Base-by-base conservation (phyloP, 2,113 vertebrate genomes). In the Odontophorus gujanensis region DNA sequence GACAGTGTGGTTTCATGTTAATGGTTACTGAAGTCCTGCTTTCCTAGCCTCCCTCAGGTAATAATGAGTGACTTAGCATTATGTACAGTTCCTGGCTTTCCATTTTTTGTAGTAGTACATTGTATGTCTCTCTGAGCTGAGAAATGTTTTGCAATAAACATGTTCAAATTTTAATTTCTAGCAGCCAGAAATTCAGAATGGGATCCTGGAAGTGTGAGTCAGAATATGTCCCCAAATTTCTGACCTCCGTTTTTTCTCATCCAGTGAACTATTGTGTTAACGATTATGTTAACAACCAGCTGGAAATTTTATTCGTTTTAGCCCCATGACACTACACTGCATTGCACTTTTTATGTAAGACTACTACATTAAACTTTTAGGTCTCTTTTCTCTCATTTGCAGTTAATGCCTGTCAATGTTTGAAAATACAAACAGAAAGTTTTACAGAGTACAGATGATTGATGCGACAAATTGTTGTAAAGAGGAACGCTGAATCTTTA, bases 11-110 rank as follows among this genome's bases (percentile, higher is more conserved):
- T 77, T 96, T 92, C 38, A 6, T 74, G 95, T 96, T 96, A 95
- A 96, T 93, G 19, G 61, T 95, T 96, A 96, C 63, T 90, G n/a
- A 81, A 81, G 22, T 67, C 78, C 77, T 91, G 59, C 68, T 89
- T 87, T 87, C 61, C 13, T 17, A 89, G 47, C 59, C 63, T 94
- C 84, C 84, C 67, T 63, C 45, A 71, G 94, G 85, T 92, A 77
- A 55, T 87, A 87, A 92, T 93, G 67, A 89, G 85, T 96, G 79
- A 96, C 89, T 95, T 91, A 94, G 85, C 43, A 59, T 74, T 85
- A n/a, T 8, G 2, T 53, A 57, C 26, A 38, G 72, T 62, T 85
- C 87, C 36, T 43, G 40, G 18, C 58, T 61, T 92, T 82, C 43
- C 53, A 68, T 18, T 36, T 48, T 87, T 85, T 89, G 17, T 85